phyloP scores from a whole-genome alignment of 2,888 invertebrate genomes.

The Ormyrus nitidulus region DNA sequence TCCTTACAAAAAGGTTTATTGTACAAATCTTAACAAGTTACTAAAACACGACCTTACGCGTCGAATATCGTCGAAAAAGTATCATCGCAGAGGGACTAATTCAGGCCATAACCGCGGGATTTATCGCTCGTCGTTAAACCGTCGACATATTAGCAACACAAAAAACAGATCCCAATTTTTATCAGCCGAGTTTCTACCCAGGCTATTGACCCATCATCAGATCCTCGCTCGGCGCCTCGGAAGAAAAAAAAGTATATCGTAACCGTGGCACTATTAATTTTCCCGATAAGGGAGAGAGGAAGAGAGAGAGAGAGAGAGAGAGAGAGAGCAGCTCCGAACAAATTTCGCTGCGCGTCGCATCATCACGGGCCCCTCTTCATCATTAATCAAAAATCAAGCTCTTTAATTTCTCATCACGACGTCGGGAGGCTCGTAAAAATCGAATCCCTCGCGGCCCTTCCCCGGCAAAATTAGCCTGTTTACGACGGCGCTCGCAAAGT shows the following conservation, averaged over 20 bases:
- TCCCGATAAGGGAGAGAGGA: neutral
- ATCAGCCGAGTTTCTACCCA: neutral
- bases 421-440: constrained; percentile 12
- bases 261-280: constrained; percentile 21
- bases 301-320: neutral
- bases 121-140: too few relatives aligned
- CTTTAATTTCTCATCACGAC: constrained; percentile 43
- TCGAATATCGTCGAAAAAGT: too few relatives aligned
- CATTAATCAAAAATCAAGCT: constrained; percentile 32
- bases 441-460: neutral
- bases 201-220: too few relatives aligned
- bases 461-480: constrained; percentile 46
- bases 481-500: constrained; percentile 45
- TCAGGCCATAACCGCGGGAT: too few relatives aligned
- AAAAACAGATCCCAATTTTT: neutral
- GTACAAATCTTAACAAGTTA: too few relatives aligned
- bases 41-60: too few relatives aligned
- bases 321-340: neutral
- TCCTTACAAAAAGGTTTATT: too few relatives aligned
- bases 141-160: too few relatives aligned
- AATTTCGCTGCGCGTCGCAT: constrained; percentile 21
- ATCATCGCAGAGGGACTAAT: too few relatives aligned
- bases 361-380: neutral
- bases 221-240: neutral
- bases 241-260: constrained; percentile 7